phyloP scores from a whole-genome alignment of 2,888 invertebrate genomes.

The Ypsolopha sequella region DNA sequence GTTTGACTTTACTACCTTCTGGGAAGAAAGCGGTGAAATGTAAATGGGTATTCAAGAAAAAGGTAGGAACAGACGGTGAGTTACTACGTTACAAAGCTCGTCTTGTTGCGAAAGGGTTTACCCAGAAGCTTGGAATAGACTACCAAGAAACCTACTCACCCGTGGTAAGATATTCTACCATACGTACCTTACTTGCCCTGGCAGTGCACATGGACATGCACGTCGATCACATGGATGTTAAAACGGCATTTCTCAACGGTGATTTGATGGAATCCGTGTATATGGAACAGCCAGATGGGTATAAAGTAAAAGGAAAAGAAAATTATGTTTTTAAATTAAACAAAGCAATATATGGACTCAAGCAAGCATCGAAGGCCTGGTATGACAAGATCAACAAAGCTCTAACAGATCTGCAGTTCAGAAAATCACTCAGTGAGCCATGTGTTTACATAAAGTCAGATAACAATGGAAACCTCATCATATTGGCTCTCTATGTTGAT shows the following conservation, averaged over 20 bases:
- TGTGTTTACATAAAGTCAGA: conserved; percentile 2
- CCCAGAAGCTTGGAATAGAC: conserved; percentile 4
- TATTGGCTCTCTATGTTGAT: conserved; percentile 5
- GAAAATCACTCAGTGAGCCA: not conserved
- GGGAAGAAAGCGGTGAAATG: conserved; percentile 3
- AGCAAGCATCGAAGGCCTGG: conserved; percentile 3
- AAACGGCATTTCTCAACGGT: conserved; percentile 4
- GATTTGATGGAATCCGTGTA: conserved; percentile 1
- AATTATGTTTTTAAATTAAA: too few relatives aligned
- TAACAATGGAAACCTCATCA: not conserved
- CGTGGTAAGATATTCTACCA: too few relatives aligned
- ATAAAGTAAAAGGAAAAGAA: conserved; percentile 1
- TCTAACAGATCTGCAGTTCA: not conserved
- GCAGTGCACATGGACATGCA: not conserved
- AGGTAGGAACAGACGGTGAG: conserved; percentile 1
- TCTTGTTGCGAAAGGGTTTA: conserved; percentile 5
- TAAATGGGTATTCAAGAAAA: conserved; percentile 6
- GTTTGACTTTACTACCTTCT: not conserved
- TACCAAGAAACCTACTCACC: conserved; percentile 3
- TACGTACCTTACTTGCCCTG: not conserved
- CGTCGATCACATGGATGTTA: conserved; percentile 2
- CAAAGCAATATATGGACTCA: conserved; percentile 5
- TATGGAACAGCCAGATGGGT: conserved; percentile 5
- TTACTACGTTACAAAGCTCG: conserved; percentile 4
- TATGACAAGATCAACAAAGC: conserved; percentile 1